Evolutionary conservation across 2,113 vertebrate genomes (phyloP).

Genomic region (Poeciliopsis occidentalis): DNA sequence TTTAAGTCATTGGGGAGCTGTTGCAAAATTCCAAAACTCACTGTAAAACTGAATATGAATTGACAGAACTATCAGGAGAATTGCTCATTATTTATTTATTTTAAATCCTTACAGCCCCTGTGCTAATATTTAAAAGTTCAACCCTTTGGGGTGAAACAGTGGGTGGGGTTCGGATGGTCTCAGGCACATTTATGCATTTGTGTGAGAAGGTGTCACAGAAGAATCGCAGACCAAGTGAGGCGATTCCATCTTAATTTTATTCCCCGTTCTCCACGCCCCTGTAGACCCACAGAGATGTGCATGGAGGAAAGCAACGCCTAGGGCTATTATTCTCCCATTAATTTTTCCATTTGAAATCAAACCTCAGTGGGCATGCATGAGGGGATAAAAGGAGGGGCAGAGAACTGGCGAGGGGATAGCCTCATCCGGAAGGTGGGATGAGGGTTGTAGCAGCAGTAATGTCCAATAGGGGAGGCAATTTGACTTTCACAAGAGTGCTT

Average conservation of each 20-base stretch:
- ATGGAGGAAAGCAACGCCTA: conserved; percentile 71
- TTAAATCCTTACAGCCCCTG: conserved; percentile 66
- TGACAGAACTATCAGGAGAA: conserved; percentile 56
- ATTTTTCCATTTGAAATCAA: conserved; percentile 86
- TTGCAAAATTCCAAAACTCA: conserved; percentile 37
- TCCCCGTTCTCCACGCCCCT: conserved; percentile 48
- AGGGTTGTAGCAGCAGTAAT: conserved; percentile 65
- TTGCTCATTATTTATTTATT: conserved; percentile 79
- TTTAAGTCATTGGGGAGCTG: no score
- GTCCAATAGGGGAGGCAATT: conserved; percentile 81
- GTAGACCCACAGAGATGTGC: conserved; percentile 65
- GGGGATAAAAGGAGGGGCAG: conserved; percentile 62
- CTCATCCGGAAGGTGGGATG: conserved; percentile 32
- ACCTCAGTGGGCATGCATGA: conserved; percentile 67
- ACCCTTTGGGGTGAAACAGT: conserved; percentile 66
- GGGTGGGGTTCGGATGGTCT: conserved; percentile 32
- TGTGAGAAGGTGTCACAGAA: conserved; percentile 51
- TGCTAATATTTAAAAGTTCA: conserved; percentile 82
- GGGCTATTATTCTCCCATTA: conserved; percentile 84
- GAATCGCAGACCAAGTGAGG: conserved; percentile 61
- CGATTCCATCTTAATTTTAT: conserved; percentile 54
- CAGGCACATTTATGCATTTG: conserved; percentile 29
- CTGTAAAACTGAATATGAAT: conserved; percentile 72
- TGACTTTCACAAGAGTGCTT: conserved; percentile 65
- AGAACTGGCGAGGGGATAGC: conserved; percentile 51